phyloP scores from a whole-genome alignment of 2,797 vertebrate species.

The Uromys caudimaculatus region DNA sequence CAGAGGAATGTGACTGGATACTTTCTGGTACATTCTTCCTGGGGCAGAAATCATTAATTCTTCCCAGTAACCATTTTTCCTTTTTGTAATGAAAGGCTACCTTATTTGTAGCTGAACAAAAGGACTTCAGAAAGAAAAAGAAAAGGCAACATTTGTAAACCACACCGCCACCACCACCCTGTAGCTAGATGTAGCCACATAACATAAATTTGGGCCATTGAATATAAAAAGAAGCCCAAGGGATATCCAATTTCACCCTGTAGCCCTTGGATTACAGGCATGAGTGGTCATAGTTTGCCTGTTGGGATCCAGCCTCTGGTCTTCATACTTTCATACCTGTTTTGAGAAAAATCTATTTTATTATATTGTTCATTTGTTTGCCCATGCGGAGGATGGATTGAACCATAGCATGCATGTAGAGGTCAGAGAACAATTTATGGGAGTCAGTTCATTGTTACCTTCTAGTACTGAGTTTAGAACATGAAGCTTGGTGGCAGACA shows the following conservation, averaged over 20 bases:
- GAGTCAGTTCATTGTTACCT: not conserved
- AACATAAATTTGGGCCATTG: not conserved
- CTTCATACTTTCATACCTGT: not conserved
- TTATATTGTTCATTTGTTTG: not conserved
- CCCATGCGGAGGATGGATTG: not conserved
- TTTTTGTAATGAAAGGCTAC: constrained; percentile 1
- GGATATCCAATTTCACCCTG: not conserved
- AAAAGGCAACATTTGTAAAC: not conserved
- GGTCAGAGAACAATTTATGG: too few relatives aligned
- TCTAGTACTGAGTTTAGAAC: not conserved
- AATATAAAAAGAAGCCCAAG: not conserved
- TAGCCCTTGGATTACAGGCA: not conserved
- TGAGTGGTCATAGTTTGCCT: not conserved
- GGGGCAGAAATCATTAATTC: not conserved
- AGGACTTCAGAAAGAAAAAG: not conserved
- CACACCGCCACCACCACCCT: not conserved
- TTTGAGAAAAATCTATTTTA: not conserved
- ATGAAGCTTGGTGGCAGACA: not conserved
- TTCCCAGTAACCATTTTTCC: not conserved
- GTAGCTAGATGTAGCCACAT: not conserved
- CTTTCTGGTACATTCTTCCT: not conserved
- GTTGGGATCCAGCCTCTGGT: not conserved
- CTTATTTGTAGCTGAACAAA: not conserved
- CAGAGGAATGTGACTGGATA: not conserved
- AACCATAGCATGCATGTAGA: not conserved